A percentile compares a stretch with the other conserved stretches of the same genome.
Conservation (phyloP, 2,113 vertebrate genomes). For the Lutjanus erythropterus region DNA sequence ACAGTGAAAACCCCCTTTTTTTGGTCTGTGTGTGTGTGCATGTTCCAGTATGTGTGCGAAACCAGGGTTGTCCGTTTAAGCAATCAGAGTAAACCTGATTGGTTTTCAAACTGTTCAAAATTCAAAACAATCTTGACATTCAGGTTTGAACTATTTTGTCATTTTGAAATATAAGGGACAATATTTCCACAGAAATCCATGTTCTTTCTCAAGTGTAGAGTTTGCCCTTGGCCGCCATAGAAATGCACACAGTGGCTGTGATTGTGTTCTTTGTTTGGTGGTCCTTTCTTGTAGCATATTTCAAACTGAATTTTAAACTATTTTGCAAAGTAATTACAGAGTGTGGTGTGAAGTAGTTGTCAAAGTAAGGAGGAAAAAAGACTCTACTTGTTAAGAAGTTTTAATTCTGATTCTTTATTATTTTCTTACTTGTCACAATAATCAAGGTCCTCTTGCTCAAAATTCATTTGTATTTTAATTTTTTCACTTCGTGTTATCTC, state of each 20-base stretch:
- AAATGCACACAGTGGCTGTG: constrained; percentile 54
- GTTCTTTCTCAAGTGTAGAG: constrained; percentile 56
- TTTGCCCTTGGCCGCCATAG: constrained; percentile 68
- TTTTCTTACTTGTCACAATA: constrained; percentile 51
- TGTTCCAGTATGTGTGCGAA: constrained; percentile 32
- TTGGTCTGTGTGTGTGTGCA: not conserved
- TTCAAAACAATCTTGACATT: constrained; percentile 63
- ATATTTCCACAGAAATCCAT: constrained; percentile 54
- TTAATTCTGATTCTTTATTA: constrained; percentile 31
- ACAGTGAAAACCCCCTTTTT: constrained; percentile 12
- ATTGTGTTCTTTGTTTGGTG: constrained; percentile 59
- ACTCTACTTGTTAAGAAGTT: constrained; percentile 27
- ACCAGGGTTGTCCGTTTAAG: constrained; percentile 37
- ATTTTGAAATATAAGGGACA: constrained; percentile 71
- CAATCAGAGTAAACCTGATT: constrained; percentile 43
- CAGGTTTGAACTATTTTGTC: constrained; percentile 60
- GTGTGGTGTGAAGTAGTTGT: constrained; percentile 43
- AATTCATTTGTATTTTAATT: not conserved
- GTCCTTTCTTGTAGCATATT: constrained; percentile 52
- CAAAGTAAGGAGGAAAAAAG: constrained; percentile 30
- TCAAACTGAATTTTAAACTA: constrained; percentile 44
- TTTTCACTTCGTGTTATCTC: constrained; percentile 2
- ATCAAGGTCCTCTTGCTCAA: constrained; percentile 50
- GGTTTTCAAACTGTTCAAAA: constrained; percentile 59
- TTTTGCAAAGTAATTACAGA: constrained; percentile 59